These are phyloP conservation scores for Hippolais icterina DNA, from an alignment of 2,113 vertebrate genomes.

Conservation along the genomic window DNA sequence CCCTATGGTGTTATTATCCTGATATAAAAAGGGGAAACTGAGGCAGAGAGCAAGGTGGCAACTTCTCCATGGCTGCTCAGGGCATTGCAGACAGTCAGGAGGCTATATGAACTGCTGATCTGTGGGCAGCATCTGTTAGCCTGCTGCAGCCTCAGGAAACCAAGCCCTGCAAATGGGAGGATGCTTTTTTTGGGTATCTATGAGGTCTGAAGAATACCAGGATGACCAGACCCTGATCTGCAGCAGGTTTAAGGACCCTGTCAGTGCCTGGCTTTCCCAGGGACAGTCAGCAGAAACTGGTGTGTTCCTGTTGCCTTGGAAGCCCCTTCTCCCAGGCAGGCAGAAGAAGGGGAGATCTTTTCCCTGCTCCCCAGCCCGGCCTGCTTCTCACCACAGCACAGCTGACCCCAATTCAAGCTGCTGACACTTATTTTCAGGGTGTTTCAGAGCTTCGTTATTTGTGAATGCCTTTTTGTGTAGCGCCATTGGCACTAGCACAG, in stretches of 20 bases:
- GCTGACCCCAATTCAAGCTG: constrained; percentile 52
- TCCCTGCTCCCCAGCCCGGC: neutral
- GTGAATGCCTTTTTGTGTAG: constrained; percentile 63
- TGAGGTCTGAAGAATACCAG: neutral
- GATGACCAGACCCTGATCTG: neutral
- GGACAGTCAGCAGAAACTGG: neutral
- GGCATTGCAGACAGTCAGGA: neutral
- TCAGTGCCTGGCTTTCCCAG: neutral
- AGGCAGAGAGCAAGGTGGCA: neutral
- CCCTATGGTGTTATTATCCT: neutral
- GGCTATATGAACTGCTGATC: neutral
- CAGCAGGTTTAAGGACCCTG: neutral
- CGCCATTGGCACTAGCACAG: constrained; percentile 23
- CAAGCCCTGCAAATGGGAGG: neutral
- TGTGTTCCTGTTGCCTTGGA: neutral
- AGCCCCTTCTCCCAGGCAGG: neutral
- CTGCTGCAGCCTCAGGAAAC: neutral
- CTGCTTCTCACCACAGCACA: neutral
- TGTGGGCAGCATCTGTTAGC: neutral
- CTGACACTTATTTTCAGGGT: constrained; percentile 39
- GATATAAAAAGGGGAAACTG: neutral
- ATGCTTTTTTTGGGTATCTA: neutral
- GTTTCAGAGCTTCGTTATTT: constrained; percentile 52
- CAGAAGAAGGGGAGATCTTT: neutral
- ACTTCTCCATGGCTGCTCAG: neutral